A percentile compares a stretch with the other conserved stretches of the same genome.
Conservation (phyloP, 2,797 vertebrate species). For the Schizothorax lantsangensis region DNA sequence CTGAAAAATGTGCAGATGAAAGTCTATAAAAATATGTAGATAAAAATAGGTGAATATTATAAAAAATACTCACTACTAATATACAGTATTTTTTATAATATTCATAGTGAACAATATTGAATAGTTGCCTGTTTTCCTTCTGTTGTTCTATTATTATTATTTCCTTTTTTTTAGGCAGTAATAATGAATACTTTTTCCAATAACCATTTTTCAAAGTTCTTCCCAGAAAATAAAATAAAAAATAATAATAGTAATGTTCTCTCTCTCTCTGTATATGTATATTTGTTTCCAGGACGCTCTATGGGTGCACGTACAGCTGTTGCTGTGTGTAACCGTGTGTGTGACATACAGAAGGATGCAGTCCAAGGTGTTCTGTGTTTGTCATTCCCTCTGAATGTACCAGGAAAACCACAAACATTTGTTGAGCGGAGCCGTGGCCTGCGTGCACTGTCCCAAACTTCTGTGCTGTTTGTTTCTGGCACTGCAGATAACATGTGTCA, state of each 20-base stretch:
- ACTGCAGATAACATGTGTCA: conserved; percentile 92
- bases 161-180: not conserved
- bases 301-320: conserved; percentile 91
- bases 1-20: not conserved
- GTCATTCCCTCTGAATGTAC: conserved; percentile 90
- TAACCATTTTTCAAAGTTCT: not conserved
- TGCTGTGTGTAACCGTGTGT: conserved; percentile 75
- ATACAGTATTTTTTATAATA: not conserved
- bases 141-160: not conserved
- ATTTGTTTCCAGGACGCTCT: conserved; percentile 83
- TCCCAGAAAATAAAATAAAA: not conserved
- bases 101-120: not conserved
- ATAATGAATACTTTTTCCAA: not conserved
- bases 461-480: conserved; percentile 90
- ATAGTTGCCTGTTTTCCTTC: conserved; percentile 17
- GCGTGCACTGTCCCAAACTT: conserved; percentile 72
- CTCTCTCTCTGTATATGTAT: not conserved
- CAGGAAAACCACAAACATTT: conserved; percentile 80
- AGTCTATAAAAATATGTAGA: not conserved
- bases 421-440: conserved; percentile 87
- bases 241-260: not conserved
- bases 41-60: not conserved
- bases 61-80: not conserved
- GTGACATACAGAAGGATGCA: conserved; percentile 70
- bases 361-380: conserved; percentile 88